phyloP scores from a whole-genome alignment of 2,113 vertebrate genomes.

The Petromus typicus region DNA sequence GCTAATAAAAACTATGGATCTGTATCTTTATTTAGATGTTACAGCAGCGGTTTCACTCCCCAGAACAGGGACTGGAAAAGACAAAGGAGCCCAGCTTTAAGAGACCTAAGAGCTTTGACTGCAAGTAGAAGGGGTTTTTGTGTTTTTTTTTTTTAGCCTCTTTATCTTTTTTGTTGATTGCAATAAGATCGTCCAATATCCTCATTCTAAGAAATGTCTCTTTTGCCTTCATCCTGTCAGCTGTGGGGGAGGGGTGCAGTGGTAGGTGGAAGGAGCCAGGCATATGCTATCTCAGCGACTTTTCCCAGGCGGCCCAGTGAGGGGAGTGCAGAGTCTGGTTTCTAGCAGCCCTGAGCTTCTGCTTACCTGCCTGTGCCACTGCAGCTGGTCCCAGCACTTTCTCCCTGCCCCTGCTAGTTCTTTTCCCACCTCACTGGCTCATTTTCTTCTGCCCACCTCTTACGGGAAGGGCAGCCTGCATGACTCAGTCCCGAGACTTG shows the following conservation, averaged over 20 bases:
- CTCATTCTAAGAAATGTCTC: background rate
- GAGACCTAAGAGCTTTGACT: background rate
- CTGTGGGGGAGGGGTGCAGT: rapidly evolving
- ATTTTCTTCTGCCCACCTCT: conserved; percentile 4
- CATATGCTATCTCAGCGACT: background rate
- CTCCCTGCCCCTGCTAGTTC: background rate
- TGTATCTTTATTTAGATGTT: background rate
- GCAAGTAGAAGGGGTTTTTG: background rate
- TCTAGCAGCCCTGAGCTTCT: background rate
- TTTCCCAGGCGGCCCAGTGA: background rate
- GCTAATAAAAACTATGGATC: background rate
- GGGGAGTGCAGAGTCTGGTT: background rate
- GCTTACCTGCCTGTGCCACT: background rate
- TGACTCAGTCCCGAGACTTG: conserved; percentile 54
- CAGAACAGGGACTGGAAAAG: background rate
- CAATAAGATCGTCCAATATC: conserved; percentile 17
- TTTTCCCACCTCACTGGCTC: background rate
- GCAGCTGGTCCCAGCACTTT: background rate
- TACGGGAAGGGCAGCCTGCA: background rate
- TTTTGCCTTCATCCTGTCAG: background rate
- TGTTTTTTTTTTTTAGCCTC: background rate
- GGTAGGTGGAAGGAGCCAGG: background rate
- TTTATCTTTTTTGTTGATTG: background rate
- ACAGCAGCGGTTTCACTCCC: background rate
- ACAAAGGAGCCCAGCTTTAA: background rate